phyloP scores from a whole-genome alignment of 92 coral and sea anemone genomes.

The Phenganax subtilis region DNA sequence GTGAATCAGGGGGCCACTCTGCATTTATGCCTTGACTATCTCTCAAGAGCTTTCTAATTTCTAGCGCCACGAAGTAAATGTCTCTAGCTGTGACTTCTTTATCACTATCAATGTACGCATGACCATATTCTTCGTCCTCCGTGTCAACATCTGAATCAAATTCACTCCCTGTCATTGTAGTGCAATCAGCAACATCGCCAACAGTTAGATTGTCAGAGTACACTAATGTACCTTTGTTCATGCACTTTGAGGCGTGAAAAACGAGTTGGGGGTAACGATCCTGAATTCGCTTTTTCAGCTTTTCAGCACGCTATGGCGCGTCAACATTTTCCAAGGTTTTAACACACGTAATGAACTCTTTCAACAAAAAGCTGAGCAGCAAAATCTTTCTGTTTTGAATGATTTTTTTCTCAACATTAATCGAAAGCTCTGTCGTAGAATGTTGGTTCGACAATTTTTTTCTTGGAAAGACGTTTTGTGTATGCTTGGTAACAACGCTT shows the following conservation, averaged over 20 bases:
- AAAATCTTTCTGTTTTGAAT: too few relatives aligned
- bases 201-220: not conserved
- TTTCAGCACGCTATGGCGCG: too few relatives aligned
- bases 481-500: too few relatives aligned
- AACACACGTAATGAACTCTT: too few relatives aligned
- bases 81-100: not conserved
- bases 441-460: not conserved
- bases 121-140: too few relatives aligned
- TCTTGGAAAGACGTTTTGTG: too few relatives aligned
- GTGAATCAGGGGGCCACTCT: not conserved
- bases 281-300: too few relatives aligned
- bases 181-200: not conserved
- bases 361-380: too few relatives aligned
- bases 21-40: not conserved
- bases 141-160: too few relatives aligned
- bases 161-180: not conserved
- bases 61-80: not conserved
- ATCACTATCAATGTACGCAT: too few relatives aligned
- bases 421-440: not conserved
- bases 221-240: not conserved
- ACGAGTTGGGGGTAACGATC: not conserved
- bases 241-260: too few relatives aligned
- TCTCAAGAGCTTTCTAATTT: not conserved
- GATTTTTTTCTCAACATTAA: not conserved
- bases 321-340: too few relatives aligned